Base-by-base conservation (phyloP, 2,888 invertebrate species). In the Cinara cedri region DNA sequence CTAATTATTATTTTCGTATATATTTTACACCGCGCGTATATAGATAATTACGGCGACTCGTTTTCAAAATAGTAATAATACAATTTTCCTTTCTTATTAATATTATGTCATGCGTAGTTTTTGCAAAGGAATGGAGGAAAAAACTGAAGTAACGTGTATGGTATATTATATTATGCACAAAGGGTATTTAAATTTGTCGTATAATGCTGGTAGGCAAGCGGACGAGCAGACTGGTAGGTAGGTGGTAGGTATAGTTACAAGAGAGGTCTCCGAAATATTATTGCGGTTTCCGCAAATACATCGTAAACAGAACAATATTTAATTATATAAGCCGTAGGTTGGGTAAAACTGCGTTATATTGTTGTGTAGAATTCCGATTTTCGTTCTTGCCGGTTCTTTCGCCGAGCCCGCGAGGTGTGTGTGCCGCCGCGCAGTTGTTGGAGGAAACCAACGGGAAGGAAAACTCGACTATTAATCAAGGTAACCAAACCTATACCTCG, bases 391-490 rank as follows among this genome's bases (percentile, higher is more conserved):
- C 44, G n/a, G 55, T 62, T 2, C n/a, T n/a, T 10, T 3, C 8
- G 2, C 16, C 26, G 3, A 46, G 9, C 16, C 11, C 60, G 11
- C 34, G 19, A 8, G 34, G 71, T 26, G 11, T 19, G 51, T 46
- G 51, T 13, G 42, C 51, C 21, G 57, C 49, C 49, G 68, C 55
- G 19, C n/a, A n/a, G 55, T 21, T 57, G 57, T 68, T 26, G 44
- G 57, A 68, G 55, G 57, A 68, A 76, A 76, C 66, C 54, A 4
- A 49, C 68, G 68, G 76, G 76, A 76, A 76, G 76, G 68, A 76
- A 76, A 66, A 76, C 76, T 76, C 65, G 46, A 34, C 76, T 76
- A 76, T 76, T 76, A 76, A 76, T 76, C 76, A 76, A 68, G 57
- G 57, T 76, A 76, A 68, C 68, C 68, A n/a, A n/a, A n/a, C 57